Base-by-base conservation (phyloP, 2,888 invertebrate species). In the Campopleginae sp. region DNA sequence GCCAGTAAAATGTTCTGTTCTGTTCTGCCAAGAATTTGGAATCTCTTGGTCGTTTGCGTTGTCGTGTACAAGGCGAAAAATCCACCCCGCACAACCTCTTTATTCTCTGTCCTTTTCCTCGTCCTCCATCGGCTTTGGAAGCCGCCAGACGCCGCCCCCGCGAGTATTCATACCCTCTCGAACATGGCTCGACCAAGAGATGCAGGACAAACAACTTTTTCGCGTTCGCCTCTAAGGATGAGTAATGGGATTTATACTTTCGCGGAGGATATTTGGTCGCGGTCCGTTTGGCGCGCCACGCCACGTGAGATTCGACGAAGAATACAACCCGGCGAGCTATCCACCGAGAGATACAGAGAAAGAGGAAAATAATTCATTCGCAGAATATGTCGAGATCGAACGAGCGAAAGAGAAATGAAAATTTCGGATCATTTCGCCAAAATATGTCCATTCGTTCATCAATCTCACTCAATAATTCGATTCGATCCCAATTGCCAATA, bases 141-240 rank as follows among this genome's bases (percentile, higher is more conserved):
- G 82, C 82, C 82, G 79, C 84, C 84, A 82, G 86, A 84, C 86
- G 82, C 81, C 86, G 85, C 85, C 85, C 85, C 82, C 85, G 78
- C 86, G 76, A 79, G 65, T 70, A 68, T 78, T 14, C 46, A 54
- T 70, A 68, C 70, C 42, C 54, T 75, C 88, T 87, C 85, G 88
- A 88, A 81, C 80, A 80, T 85, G 80, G 86, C 84, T 84, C 89
- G 87, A 88, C 88, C 88, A 86, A 86, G 87, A 89, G 89, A 90
- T 90, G 90, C 91, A 90, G 91, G 92, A 91, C 92, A 92, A 92
- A 92, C 93, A 92, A 93, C 92, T 93, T 92, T 91, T 91, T 92
- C 91, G 90, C 90, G 89, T 90, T 90, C 87, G 90, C 88, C 88
- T 88, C 87, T 87, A 89, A 90, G 88, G 88, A 91, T 91, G 90